phyloP scores from a whole-genome alignment of 2,888 invertebrate species.

The Eilema griseolum region DNA sequence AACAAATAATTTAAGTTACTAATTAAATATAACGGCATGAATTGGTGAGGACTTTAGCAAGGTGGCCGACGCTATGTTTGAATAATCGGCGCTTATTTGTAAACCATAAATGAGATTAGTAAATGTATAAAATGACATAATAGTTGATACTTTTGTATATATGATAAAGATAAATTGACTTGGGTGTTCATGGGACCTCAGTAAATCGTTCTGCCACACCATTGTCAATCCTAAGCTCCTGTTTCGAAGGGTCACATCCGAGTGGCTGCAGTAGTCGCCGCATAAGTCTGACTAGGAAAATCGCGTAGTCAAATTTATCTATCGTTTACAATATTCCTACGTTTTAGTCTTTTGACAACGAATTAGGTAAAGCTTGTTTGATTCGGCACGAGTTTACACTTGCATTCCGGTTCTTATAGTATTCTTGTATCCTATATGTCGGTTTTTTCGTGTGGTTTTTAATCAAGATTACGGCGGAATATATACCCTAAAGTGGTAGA shows the following conservation, averaged over 20 bases:
- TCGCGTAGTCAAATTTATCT: constrained; percentile 59
- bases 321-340: constrained; percentile 49
- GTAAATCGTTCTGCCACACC: background rate
- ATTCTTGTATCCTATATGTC: background rate
- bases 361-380: constrained; percentile 67
- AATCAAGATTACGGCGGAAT: background rate
- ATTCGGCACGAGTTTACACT: constrained; percentile 59
- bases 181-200: no score
- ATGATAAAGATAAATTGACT: no score
- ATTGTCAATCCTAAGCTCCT: constrained; percentile 15
- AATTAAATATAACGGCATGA: no score
- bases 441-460: background rate
- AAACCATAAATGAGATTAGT: no score
- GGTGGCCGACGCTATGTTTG: no score
- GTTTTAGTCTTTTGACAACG: constrained; percentile 72
- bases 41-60: no score
- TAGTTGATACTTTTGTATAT: no score
- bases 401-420: constrained; percentile 15
- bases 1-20: no score
- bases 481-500: background rate
- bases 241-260: background rate
- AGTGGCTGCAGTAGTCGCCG: constrained; percentile 15
- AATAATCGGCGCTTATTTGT: no score
- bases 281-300: constrained; percentile 72
- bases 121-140: no score